Evolutionary conservation across 2,888 invertebrate genomes (phyloP).

Genomic region (Morinoia aosen): DNA sequence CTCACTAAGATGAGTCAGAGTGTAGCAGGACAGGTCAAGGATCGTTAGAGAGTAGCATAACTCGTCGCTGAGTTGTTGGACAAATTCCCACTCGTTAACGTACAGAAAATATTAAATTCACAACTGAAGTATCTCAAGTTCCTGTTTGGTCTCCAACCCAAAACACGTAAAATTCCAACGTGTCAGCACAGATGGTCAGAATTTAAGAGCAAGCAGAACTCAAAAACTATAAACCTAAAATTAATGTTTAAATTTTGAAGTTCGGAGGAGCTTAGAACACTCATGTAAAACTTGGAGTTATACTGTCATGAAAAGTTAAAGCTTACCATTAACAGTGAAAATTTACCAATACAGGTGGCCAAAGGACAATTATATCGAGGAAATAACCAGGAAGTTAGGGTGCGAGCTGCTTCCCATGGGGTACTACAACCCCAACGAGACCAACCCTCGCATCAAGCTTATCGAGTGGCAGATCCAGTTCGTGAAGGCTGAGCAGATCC

Average conservation of each 20-base stretch:
- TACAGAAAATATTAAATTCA: too few relatives aligned
- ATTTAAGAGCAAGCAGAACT: neutral
- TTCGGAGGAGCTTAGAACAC: neutral
- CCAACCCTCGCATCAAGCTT: slow-evolving; percentile 76
- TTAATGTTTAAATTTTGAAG: neutral
- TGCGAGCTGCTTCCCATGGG: slow-evolving; percentile 82
- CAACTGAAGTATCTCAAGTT: too few relatives aligned
- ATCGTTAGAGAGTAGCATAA: too few relatives aligned
- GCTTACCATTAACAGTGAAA: neutral
- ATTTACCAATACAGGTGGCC: slow-evolving; percentile 76
- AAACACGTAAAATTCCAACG: too few relatives aligned
- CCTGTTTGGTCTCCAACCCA: too few relatives aligned
- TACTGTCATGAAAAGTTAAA: neutral
- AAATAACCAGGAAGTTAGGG: slow-evolving; percentile 77
- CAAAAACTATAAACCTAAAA: neutral
- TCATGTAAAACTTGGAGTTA: too few relatives aligned
- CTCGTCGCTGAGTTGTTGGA: too few relatives aligned
- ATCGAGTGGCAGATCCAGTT: slow-evolving; percentile 86
- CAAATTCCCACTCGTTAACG: too few relatives aligned
- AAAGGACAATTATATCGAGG: slow-evolving; percentile 78
- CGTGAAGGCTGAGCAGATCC: slow-evolving; percentile 82
- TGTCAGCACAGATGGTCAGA: neutral
- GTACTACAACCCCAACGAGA: slow-evolving; percentile 77
- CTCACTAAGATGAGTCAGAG: too few relatives aligned
- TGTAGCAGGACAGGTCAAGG: too few relatives aligned